phyloP scores from a whole-genome alignment of 2,113 vertebrate species.

The Nettapus auritus region DNA sequence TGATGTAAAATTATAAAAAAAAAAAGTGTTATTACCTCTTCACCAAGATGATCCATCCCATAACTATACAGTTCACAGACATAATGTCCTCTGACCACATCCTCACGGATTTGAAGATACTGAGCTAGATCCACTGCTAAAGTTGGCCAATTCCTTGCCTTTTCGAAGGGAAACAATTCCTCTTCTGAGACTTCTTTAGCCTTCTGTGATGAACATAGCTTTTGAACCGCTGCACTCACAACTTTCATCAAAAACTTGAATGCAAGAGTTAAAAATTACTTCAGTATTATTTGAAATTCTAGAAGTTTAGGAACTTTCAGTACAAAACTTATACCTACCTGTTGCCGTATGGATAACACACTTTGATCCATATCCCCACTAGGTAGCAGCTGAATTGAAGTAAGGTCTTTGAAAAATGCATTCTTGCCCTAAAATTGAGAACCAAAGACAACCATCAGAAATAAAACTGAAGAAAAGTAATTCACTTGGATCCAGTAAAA shows the following conservation, averaged over 20 bases:
- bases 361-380: conserved; percentile 91
- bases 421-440: conserved; percentile 89
- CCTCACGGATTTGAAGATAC: conserved; percentile 90
- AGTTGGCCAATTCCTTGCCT: conserved; percentile 86
- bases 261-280: not conserved
- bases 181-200: conserved; percentile 41
- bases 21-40: conserved; percentile 82
- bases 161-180: conserved; percentile 46
- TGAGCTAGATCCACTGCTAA: conserved; percentile 86
- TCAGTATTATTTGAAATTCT: not conserved
- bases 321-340: conserved; percentile 76
- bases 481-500: not conserved
- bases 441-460: not conserved
- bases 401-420: conserved; percentile 96
- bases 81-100: conserved; percentile 87
- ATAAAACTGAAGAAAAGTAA: not conserved
- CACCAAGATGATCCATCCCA: conserved; percentile 89
- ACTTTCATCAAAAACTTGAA: conserved; percentile 89
- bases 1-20: not conserved
- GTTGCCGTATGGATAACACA: conserved; percentile 86
- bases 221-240: conserved; percentile 86
- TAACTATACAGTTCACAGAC: conserved; percentile 94
- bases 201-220: conserved; percentile 68
- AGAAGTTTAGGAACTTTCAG: not conserved
- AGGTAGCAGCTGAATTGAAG: conserved; percentile 93